These are phyloP conservation scores for Sebastes steindachneri DNA, from an alignment of 2,797 vertebrate genomes.

Conservation along the genomic window DNA sequence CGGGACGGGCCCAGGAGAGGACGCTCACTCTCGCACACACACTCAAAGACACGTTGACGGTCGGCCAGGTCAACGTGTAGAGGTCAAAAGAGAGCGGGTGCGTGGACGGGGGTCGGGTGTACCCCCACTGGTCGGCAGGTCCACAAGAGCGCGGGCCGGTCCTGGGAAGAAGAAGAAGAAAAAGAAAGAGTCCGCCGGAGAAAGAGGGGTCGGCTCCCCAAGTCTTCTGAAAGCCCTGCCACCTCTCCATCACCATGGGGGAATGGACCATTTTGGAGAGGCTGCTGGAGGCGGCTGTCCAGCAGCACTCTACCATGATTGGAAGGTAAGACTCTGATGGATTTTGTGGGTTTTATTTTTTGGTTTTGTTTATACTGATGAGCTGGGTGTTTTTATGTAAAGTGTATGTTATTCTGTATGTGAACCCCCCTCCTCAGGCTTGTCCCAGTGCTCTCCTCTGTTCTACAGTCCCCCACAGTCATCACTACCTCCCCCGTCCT, in stretches of 20 bases:
- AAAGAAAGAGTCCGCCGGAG: conserved; percentile 14
- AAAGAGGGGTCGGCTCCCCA: conserved; percentile 19
- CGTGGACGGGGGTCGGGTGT: conserved; percentile 20
- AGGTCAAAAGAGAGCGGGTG: conserved; percentile 66
- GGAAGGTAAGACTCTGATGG: conserved; percentile 80
- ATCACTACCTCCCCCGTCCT: conserved; percentile 29
- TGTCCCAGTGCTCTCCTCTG: conserved; percentile 67
- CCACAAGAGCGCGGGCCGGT: conserved; percentile 22
- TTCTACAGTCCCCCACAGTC: conserved; percentile 57
- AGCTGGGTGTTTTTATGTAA: conserved; percentile 14
- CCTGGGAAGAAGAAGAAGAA: conserved; percentile 28
- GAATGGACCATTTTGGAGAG: conserved; percentile 93
- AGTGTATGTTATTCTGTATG: conserved; percentile 14
- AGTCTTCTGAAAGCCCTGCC: conserved; percentile 45
- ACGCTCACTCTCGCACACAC: conserved; percentile 38
- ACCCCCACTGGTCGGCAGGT: conserved; percentile 16
- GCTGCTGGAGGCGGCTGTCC: conserved; percentile 91
- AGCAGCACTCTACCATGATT: conserved; percentile 94
- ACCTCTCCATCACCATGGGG: conserved; percentile 81
- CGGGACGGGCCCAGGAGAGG: conserved; percentile 69
- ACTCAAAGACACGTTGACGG: conserved; percentile 25
- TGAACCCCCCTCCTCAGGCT: conserved; percentile 36
- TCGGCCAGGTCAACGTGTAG: conserved; percentile 55
- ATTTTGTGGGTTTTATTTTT: conserved; percentile 1
- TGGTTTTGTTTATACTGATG: conserved; percentile 19